Percentiles rank a stretch among this genome's conserved stretches.
These are phyloP conservation scores for Hemistola chrysoprasaria DNA, from an alignment of 2,888 invertebrate species.

Conservation along the genomic window DNA sequence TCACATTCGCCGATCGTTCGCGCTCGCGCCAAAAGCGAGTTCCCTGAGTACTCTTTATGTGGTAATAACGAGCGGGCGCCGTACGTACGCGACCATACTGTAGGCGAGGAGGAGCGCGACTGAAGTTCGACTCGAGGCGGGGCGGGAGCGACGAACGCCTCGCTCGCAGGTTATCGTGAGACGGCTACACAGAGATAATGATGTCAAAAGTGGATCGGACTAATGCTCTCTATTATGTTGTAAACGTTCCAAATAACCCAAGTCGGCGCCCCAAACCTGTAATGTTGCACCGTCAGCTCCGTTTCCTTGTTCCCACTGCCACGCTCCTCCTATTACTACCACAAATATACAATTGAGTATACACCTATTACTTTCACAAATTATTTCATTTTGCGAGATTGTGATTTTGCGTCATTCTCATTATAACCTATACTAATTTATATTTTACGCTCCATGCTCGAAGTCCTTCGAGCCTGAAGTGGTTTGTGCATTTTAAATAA, in stretches of 20 bases:
- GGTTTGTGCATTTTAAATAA: constrained; percentile 3
- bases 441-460: too few relatives aligned
- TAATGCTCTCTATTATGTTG: constrained; percentile 78
- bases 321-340: too few relatives aligned
- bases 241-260: constrained; percentile 64
- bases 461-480: constrained; percentile 10
- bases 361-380: too few relatives aligned
- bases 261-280: constrained; percentile 33
- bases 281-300: constrained; percentile 51
- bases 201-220: constrained; percentile 82
- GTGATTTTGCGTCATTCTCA: constrained; percentile 43
- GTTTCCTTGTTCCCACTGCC: constrained; percentile 36
- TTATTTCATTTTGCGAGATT: constrained; percentile 34
- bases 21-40: constrained; percentile 70
- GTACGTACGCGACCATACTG: constrained; percentile 53
- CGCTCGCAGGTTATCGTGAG: constrained; percentile 79
- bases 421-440: constrained; percentile 12
- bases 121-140: constrained; percentile 54
- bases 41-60: constrained; percentile 53
- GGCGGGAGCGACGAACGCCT: constrained; percentile 67
- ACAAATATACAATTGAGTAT: too few relatives aligned
- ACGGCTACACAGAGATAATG: constrained; percentile 79
- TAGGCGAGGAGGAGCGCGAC: constrained; percentile 68
- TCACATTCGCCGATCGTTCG: constrained; percentile 52
- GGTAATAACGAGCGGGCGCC: constrained; percentile 36